phyloP scores from a whole-genome alignment of 2,113 vertebrate species.

The Perognathus longimembris region DNA sequence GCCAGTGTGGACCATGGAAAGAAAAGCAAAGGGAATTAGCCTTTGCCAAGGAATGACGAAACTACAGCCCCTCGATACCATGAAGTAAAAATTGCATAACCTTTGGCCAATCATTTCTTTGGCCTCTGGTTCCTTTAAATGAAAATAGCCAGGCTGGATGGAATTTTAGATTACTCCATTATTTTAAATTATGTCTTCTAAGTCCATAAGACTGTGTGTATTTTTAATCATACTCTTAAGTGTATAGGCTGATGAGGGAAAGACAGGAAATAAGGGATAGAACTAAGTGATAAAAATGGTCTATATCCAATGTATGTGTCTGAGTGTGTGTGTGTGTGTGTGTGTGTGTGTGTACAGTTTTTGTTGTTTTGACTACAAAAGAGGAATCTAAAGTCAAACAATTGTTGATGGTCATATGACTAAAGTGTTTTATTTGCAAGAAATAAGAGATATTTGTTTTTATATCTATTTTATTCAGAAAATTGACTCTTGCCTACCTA shows the following conservation, averaged over 20 bases:
- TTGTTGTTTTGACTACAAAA: not conserved
- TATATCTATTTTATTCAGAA: constrained; percentile 34
- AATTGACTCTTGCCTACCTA: not conserved
- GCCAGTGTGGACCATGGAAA: not conserved
- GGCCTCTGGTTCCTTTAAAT: constrained; percentile 14
- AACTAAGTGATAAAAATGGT: not conserved
- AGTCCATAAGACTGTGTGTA: not conserved
- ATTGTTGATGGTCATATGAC: not conserved
- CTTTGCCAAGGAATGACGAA: not conserved
- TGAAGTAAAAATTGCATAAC: not conserved
- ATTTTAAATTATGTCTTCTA: constrained; percentile 33
- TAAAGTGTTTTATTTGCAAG: not conserved
- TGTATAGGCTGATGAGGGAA: not conserved
- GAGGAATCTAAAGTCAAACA: constrained; percentile 25
- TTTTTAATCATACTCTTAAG: not conserved
- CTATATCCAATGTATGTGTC: not conserved
- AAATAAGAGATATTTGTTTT: not conserved
- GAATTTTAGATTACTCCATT: not conserved
- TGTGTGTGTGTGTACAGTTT: not conserved
- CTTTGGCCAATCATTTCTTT: not conserved
- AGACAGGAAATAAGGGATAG: not conserved
- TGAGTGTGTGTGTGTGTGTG: not conserved
- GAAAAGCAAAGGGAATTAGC: constrained; percentile 1
- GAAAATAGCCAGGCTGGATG: constrained; percentile 31
- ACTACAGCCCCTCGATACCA: not conserved